phyloP scores from a whole-genome alignment of 2,797 vertebrate genomes.

The Periophthalmus magnuspinnatus region DNA sequence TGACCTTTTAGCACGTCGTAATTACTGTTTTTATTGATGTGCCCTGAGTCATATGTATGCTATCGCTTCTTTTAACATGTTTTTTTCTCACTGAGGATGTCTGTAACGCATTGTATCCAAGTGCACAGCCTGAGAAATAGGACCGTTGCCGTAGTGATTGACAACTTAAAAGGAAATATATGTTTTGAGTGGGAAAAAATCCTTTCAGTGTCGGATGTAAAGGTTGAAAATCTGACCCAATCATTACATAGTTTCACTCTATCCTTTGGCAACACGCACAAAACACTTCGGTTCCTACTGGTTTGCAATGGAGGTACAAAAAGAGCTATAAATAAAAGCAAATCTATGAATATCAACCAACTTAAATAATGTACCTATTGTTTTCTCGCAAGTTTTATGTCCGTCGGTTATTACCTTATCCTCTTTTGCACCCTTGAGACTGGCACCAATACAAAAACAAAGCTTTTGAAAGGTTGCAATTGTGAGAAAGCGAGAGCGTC shows the following conservation, averaged over 20 bases:
- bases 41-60: too few relatives aligned
- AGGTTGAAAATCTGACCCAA: neutral
- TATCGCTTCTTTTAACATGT: neutral
- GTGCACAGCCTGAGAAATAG: neutral
- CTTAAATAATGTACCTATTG: neutral
- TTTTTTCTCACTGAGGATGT: neutral
- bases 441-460: neutral
- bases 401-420: neutral
- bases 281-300: too few relatives aligned
- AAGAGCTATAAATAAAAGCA: too few relatives aligned
- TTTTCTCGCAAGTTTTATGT: neutral
- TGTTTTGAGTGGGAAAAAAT: too few relatives aligned
- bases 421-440: neutral
- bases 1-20: neutral
- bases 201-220: neutral
- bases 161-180: too few relatives aligned
- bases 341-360: neutral
- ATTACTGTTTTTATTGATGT: neutral
- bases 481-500: neutral
- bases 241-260: too few relatives aligned
- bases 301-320: too few relatives aligned
- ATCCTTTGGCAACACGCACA: neutral
- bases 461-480: neutral
- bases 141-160: too few relatives aligned
- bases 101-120: neutral